Evolutionary conservation across 2,797 vertebrate species (phyloP).

Genomic region (Tangara arthus): DNA sequence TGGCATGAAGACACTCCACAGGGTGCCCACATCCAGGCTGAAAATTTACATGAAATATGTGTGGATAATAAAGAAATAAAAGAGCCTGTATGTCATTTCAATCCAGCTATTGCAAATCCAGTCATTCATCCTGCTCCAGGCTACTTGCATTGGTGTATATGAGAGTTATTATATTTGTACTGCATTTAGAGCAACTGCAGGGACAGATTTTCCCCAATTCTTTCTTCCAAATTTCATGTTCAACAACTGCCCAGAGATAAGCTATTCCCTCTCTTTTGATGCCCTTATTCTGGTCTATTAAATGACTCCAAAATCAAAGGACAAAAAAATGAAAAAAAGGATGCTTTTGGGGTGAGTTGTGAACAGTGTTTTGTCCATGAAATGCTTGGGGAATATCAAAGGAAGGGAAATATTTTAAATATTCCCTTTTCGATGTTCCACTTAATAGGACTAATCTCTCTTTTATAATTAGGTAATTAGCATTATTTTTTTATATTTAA

Average conservation of each 20-base stretch:
- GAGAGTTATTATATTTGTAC: constrained; percentile 35
- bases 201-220: constrained; percentile 7
- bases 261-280: background rate
- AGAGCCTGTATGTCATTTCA: background rate
- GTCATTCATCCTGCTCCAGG: constrained; percentile 41
- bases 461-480: background rate
- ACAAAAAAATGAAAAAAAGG: background rate
- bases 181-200: constrained; percentile 31
- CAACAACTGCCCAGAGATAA: background rate
- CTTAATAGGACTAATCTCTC: background rate
- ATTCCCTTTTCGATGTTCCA: background rate
- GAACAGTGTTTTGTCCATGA: background rate
- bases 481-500: background rate
- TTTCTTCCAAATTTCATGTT: constrained; percentile 17
- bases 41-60: background rate
- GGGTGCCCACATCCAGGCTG: background rate
- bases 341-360: background rate
- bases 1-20: background rate
- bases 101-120: background rate
- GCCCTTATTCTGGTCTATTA: background rate
- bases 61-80: background rate
- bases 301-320: background rate
- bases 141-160: constrained; percentile 40
- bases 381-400: background rate
- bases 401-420: background rate